Base-by-base conservation (phyloP, 2,888 invertebrate species). In the Nasonovia ribisnigri region DNA sequence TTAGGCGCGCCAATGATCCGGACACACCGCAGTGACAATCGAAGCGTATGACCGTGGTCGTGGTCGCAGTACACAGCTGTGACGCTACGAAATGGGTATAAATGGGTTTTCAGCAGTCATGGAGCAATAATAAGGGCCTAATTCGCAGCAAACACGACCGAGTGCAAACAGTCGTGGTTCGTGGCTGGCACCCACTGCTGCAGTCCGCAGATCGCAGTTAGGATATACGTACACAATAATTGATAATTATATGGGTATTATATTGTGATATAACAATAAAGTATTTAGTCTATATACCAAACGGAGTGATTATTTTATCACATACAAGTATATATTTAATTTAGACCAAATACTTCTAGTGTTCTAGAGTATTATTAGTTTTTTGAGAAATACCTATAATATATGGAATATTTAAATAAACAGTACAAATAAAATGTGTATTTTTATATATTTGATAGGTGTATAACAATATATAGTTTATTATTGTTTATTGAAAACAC, bases 1-100 rank as follows among this genome's bases (percentile, higher is more conserved):
- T 77, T 77, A 77, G 77, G 20, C 77, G 77, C 36, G 36, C 77
- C 77, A 77, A 77, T 77, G 77, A 77, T 77, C 77, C 20, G 77
- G 77, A 77, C 77, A 77, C 36, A 77, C 36, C 77, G 36, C 77
- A 36, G 36, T 20, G 77, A 77, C 77, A 77, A 77, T 42, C 77
- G 77, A 77, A 77, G 77, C 77, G 77, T 77, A 77, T 77, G 77
- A 77, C 77, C 36, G 20, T 77, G 36, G 77, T 42, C 20, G 20
- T 8, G 36, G 36, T 77, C 20, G 77, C 20, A 5, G 16, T 67
- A n/a, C 67, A 36, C 77, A 77, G 77, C 77, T 77, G 77, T 24
- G 77, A 36, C 36, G 36, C 77, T 36, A 36, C 8, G 77, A 77
- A 77, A 77, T 8, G 77, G 36, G 6, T 36, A 36, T 67, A 77